Evolutionary conservation across 2,797 vertebrate species (phyloP), one percentile per base, ranked within the genome.

Genomic region (Somateria mollissima): DNA sequence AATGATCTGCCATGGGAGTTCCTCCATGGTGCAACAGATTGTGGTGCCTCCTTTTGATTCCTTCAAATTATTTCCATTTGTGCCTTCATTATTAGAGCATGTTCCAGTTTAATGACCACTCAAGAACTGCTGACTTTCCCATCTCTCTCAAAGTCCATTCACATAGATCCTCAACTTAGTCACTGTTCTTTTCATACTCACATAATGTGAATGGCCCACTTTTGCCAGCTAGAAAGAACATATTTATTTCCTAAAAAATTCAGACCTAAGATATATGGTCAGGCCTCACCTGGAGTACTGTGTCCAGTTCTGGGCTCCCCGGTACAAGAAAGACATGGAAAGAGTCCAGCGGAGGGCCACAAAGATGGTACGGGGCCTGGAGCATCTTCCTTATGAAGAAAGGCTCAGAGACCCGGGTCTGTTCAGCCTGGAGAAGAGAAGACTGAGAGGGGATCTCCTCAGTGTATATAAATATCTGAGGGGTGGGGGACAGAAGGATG

Each of bases 71-170:
- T 71, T 81, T 74, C 2, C 18, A 51, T 13, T 56, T 58, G 6
- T 39, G 34, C 37, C 19, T 89, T 65, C 20, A 9, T 58, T 70
- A 54, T 65, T 37, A 87, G 32, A 72, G 5, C 4, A 56, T 66
- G 37, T 45, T 34, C 16, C 45, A 18, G 6, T 61, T 18, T 66
- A 67, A 39, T 2, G 6, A 18, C 5, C 0, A 0, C 17, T n/a
- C 11, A 79, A 79, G 41, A 54, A 32, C 17, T 66, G 22, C 45
- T n/a, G 16, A 41, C n/a, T 77, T 76, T 9, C 28, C 53, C 22
- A 74, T 2, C 8, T 58, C 6, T 53, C 77, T 71, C 27, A 67
- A 89, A 86, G 12, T 1, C 24, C 12, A 8, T 74, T 88, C 30
- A 34, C 36, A 11, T 4, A 49, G 12, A 15, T 67, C 7, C 37